Evolutionary conservation across 2,113 vertebrate genomes (phyloP).

Genomic region (Papio anubis): DNA sequence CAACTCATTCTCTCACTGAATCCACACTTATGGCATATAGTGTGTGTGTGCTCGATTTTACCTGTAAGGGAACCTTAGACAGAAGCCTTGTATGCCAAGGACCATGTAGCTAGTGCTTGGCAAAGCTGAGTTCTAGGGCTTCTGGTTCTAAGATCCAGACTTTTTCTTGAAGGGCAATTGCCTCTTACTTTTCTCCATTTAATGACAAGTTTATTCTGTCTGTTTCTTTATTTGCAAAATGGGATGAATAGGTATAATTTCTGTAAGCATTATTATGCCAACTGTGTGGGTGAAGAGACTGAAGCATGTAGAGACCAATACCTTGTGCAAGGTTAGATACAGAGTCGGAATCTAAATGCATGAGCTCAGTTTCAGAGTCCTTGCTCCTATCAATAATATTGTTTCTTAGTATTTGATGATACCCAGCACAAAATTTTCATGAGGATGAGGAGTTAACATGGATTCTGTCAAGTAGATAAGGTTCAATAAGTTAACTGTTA

Average conservation of each 20-base stretch:
- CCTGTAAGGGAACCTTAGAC: neutral
- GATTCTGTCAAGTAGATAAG: neutral
- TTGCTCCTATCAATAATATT: neutral
- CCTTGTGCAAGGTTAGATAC: neutral
- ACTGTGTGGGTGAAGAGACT: neutral
- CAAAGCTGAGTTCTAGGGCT: neutral
- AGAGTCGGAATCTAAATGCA: neutral
- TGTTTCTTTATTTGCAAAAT: neutral
- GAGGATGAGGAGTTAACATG: neutral
- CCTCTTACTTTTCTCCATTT: neutral
- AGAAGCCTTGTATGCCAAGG: neutral
- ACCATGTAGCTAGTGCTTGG: fast-evolving
- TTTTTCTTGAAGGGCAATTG: neutral
- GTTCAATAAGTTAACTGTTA: neutral
- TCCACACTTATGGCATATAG: neutral
- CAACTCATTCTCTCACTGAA: neutral
- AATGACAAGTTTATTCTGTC: neutral
- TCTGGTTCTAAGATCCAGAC: neutral
- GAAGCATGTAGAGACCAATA: neutral
- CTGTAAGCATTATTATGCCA: neutral
- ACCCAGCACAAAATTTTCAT: neutral
- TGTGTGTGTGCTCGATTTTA: neutral
- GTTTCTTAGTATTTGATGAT: neutral
- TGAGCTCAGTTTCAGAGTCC: neutral
- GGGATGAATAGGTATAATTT: neutral